A percentile compares a stretch with the other conserved stretches of the same genome.
These are phyloP conservation scores for Ispidina picta DNA, from an alignment of 2,797 vertebrate species.

Conservation along the genomic window DNA sequence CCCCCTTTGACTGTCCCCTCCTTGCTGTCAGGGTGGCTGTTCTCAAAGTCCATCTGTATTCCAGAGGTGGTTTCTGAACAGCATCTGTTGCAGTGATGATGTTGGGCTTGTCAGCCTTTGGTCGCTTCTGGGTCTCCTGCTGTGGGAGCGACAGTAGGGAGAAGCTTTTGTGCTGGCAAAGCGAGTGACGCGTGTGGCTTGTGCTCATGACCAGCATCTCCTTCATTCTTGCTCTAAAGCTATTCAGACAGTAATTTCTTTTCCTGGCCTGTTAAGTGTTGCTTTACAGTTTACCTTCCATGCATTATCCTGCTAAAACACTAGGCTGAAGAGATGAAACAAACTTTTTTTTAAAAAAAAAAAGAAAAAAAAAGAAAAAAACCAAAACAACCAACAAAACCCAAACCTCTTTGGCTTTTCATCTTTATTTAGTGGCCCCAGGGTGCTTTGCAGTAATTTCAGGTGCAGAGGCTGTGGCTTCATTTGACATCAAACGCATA, in stretches of 20 bases:
- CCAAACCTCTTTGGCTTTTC: slow-evolving; percentile 35
- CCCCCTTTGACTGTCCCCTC: background rate
- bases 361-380: too few species aligned
- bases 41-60: background rate
- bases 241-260: slow-evolving; percentile 29
- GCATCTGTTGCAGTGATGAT: background rate
- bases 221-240: slow-evolving; percentile 42
- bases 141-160: slow-evolving; percentile 32
- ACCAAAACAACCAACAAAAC: background rate
- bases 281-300: slow-evolving; percentile 64
- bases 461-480: slow-evolving; percentile 39
- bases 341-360: background rate
- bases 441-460: slow-evolving; percentile 68
- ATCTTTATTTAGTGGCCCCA: slow-evolving; percentile 57
- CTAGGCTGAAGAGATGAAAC: slow-evolving; percentile 44
- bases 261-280: slow-evolving; percentile 39
- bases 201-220: slow-evolving; percentile 5
- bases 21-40: background rate
- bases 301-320: slow-evolving; percentile 73
- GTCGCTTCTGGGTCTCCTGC: slow-evolving; percentile 18
- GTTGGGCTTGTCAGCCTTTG: background rate
- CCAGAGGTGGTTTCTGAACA: slow-evolving; percentile 12
- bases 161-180: background rate
- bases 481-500: slow-evolving; percentile 55
- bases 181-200: background rate